phyloP scores from a whole-genome alignment of 2,888 invertebrate genomes.

The Caprella mutica region DNA sequence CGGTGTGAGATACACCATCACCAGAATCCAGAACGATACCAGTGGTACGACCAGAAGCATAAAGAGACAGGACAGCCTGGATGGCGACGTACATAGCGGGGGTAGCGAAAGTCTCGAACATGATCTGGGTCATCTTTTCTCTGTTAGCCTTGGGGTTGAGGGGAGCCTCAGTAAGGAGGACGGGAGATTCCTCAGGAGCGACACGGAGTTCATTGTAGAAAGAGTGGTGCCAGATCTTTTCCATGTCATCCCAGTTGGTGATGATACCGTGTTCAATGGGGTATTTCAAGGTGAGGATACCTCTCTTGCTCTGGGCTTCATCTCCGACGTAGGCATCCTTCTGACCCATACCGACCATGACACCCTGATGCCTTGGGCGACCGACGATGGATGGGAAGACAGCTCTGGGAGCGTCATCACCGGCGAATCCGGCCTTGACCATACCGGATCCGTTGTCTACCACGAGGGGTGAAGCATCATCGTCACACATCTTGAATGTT shows the following conservation, averaged over 20 bases:
- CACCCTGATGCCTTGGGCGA: not conserved
- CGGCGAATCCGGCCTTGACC: not conserved
- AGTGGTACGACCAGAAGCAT: conserved; percentile 66
- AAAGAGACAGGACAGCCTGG: too few species aligned
- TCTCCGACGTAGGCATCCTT: conserved; percentile 61
- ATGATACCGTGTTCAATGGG: conserved; percentile 49
- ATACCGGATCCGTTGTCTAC: conserved; percentile 1
- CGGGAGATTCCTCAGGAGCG: conserved; percentile 55
- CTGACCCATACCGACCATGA: conserved; percentile 3
- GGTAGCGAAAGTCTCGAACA: too few species aligned
- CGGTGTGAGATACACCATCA: conserved; percentile 57
- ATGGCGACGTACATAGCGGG: too few species aligned
- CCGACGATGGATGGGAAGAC: conserved; percentile 5
- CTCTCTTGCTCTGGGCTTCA: conserved; percentile 77
- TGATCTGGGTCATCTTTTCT: too few species aligned
- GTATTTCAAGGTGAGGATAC: conserved; percentile 47
- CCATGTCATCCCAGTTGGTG: conserved; percentile 96
- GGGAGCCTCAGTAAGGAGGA: conserved; percentile 56
- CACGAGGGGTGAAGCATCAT: not conserved
- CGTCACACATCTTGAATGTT: not conserved
- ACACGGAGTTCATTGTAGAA: conserved; percentile 96
- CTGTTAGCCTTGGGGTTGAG: too few species aligned
- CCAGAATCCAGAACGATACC: conserved; percentile 27
- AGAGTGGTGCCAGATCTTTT: conserved; percentile 98
- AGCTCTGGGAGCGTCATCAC: conserved; percentile 2